These are phyloP conservation scores for Monoplex corrugatus DNA, from an alignment of 2,888 invertebrate species.

Conservation along the genomic window DNA sequence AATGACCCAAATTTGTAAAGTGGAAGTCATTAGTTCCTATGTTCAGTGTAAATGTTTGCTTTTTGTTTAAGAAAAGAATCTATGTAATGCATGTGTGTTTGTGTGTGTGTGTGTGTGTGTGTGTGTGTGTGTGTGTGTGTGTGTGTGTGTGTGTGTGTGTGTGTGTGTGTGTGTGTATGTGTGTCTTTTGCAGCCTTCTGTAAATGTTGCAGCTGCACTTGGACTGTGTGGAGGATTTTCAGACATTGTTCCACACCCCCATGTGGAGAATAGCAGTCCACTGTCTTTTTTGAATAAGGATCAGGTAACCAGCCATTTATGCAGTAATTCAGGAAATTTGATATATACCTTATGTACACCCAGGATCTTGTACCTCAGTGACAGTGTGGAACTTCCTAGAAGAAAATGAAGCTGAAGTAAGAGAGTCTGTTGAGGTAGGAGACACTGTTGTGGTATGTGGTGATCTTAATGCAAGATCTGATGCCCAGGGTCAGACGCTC, in stretches of 20 bases:
- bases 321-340: too few species aligned
- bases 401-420: too few species aligned
- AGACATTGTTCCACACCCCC: conserved; percentile 38
- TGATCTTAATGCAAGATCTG: too few species aligned
- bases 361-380: too few species aligned
- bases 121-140: too few species aligned
- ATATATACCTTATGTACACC: too few species aligned
- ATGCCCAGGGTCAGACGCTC: too few species aligned
- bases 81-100: not conserved
- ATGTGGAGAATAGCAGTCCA: not conserved
- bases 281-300: not conserved
- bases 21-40: too few species aligned
- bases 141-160: not conserved
- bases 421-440: too few species aligned
- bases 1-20: not conserved
- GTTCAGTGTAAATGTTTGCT: not conserved
- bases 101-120: not conserved
- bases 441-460: too few species aligned
- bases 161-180: not conserved
- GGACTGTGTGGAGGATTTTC: conserved; percentile 54
- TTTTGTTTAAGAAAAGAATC: not conserved
- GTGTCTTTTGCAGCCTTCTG: conserved; percentile 29
- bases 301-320: too few species aligned
- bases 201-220: conserved; percentile 38
- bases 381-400: too few species aligned